A percentile compares a stretch with the other conserved stretches of the same genome.
Conservation (phyloP, 2,888 invertebrate species). For the Callinectes sapidus region DNA sequence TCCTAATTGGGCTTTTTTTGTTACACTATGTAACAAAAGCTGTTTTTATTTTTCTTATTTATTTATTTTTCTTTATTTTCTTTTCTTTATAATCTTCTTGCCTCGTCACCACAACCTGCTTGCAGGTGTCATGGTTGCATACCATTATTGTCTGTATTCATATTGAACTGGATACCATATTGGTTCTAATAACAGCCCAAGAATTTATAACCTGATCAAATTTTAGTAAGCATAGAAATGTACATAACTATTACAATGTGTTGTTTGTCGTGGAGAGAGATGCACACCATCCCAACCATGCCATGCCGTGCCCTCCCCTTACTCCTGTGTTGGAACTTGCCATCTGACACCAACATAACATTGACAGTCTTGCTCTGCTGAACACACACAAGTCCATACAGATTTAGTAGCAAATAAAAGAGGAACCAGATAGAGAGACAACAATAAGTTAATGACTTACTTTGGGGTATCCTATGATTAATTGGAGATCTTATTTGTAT, state of each 20-base stretch:
- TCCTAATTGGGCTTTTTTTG: not conserved
- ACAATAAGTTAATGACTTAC: too few species aligned
- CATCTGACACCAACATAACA: not conserved
- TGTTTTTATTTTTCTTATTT: not conserved
- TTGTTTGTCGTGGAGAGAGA: not conserved
- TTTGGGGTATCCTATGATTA: too few species aligned
- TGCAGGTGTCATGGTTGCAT: conserved; percentile 39
- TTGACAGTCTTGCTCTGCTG: not conserved
- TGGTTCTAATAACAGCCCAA: conserved; percentile 15
- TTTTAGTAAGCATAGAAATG: not conserved
- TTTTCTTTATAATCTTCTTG: conserved; percentile 11
- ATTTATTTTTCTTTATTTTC: not conserved
- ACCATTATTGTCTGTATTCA: not conserved
- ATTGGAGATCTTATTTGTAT: too few species aligned
- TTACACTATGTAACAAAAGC: not conserved
- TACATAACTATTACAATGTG: not conserved
- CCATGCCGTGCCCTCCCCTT: not conserved
- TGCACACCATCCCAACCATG: not conserved
- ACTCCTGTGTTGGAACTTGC: not conserved
- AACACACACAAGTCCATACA: not conserved
- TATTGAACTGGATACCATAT: not conserved
- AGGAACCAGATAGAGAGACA: not conserved
- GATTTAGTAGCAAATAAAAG: not conserved
- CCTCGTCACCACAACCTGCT: conserved; percentile 18
- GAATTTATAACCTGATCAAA: not conserved